Base-by-base conservation (phyloP, 2,888 invertebrate species). In the Apamea monoglypha region DNA sequence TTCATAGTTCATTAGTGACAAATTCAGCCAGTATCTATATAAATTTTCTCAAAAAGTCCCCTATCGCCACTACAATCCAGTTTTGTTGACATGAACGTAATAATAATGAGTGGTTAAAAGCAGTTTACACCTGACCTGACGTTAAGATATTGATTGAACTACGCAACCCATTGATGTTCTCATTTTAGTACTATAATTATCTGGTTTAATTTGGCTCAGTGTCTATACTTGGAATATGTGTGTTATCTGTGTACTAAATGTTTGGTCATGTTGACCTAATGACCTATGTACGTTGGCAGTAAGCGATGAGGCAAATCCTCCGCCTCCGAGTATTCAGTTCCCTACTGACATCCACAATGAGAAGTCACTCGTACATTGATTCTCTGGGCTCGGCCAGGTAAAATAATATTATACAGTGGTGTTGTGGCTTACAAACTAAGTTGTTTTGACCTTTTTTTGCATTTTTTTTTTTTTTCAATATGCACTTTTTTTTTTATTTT, bases 361-460 rank as follows among this genome's bases (percentile, higher is more conserved):
- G 97, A 96, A 97, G 96, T 94, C 96, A 96, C 92, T 94, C 96
- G 21, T 96, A 94, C 92, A 92, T 95, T 94, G 96, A 96, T 94
- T 94, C 96, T 84, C 91, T 95, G 94, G 96, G 96, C 93, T 92
- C 95, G 91, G 95, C 94, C 97, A 97, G 97, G 97, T 97, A 97
- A 96, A 91, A 92, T 88, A 59, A 71, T 74, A 80, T 85, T 85
- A 84, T 81, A 85, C 81, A 80, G 76, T 89, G 89, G 82, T 91
- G 87, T 86, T 89, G 89, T 91, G 90, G 91, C 88, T 92, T 91
- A 78, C 69, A 53, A 76, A 82, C 70, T 86, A n/a, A 85, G 81
- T 67, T 67, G 29, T 76, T 74, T 78, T 73, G 29, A 18, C 18
- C 1, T 36, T 76, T 61, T 50, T 53, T 10, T 61, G 32, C 67